A percentile compares a stretch with the other conserved stretches of the same genome.
These are phyloP conservation scores for Pelecanoides urinatrix DNA, from an alignment of 2,113 vertebrate species.

Conservation along the genomic window DNA sequence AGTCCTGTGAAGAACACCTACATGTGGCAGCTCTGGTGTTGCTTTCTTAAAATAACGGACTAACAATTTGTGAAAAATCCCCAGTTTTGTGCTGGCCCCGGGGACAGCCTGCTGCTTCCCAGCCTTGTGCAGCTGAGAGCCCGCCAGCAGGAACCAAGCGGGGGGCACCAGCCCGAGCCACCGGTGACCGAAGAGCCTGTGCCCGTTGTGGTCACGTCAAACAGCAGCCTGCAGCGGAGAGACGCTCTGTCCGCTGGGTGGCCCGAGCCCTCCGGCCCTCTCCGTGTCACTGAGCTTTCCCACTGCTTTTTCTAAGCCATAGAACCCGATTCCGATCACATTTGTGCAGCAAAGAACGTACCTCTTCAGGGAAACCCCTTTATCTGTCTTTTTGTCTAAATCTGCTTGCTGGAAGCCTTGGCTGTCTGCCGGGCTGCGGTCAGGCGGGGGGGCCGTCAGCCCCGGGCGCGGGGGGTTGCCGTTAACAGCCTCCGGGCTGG, in stretches of 20 bases:
- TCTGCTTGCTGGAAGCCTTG: neutral
- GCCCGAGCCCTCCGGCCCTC: neutral
- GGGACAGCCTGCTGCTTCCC: neutral
- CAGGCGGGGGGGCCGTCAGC: neutral
- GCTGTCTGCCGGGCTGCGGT: no score
- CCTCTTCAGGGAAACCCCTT: neutral
- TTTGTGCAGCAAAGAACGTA: constrained; percentile 2
- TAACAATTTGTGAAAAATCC: neutral
- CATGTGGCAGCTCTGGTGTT: neutral
- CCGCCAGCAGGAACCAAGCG: fast-evolving
- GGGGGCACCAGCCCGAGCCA: neutral
- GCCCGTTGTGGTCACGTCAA: neutral
- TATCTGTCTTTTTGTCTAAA: neutral
- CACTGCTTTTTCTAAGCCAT: neutral
- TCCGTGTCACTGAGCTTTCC: neutral
- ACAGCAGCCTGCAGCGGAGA: neutral
- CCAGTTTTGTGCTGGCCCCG: neutral
- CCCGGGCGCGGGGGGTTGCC: neutral
- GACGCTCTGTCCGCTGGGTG: no score
- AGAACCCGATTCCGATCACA: neutral
- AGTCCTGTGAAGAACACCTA: neutral
- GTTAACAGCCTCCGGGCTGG: neutral
- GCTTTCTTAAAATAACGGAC: neutral
- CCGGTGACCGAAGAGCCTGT: neutral
- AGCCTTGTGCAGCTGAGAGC: neutral